Evolutionary conservation across 2,888 invertebrate genomes (phyloP), one percentile per base, ranked within the genome.

Genomic region (Micropterix aruncella): DNA sequence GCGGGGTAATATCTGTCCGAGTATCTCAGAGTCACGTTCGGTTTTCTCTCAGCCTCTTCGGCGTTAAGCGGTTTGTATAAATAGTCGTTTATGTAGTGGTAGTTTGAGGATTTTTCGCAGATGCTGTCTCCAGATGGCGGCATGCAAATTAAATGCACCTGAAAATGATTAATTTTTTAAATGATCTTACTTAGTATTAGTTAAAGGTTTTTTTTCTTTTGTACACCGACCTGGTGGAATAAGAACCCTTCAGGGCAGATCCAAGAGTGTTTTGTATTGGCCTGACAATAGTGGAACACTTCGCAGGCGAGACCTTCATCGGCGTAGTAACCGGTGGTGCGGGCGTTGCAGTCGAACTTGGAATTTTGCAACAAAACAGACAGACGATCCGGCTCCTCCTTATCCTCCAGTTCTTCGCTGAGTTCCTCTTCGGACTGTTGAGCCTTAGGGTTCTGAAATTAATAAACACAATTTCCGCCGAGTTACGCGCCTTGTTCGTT

Each of bases 61-160:
- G 82, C 75, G 60, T 90, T 89, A 57, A 91, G 70, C 2, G 91
- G 89, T 56, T 87, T 83, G 74, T 93, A 92, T 17, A 93, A 71
- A 62, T 89, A 92, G 52, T 92, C 92, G 62, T 93, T 93, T 52
- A 93, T 90, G 59, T 92, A 89, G 61, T 91, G 90, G 61, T 83
- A 92, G 58, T 89, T 85, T 4, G 88, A 81, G 0, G 91, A 91
- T 61, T 86, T 86, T 55, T 85, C 81, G 67, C 92, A 93, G 56
- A 83, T 89, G 64, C 86, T 91, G 56, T 92, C 92, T 46, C 82
- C 82, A 18, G 83, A 83, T 3, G 90, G 89, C 2, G 91, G 91
- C 86, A 92, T 91, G 66, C 92, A 93, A 60, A 92, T 92, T 49
- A 93, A 66, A 59, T 93, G 92, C 12, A 92, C 89, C 81, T 91